A percentile compares a stretch with the other conserved stretches of the same genome.
Evolutionary conservation across 1,140 invertebrate genomes (phyloP).

Genomic region (Ptiloglossa arizonensis): DNA sequence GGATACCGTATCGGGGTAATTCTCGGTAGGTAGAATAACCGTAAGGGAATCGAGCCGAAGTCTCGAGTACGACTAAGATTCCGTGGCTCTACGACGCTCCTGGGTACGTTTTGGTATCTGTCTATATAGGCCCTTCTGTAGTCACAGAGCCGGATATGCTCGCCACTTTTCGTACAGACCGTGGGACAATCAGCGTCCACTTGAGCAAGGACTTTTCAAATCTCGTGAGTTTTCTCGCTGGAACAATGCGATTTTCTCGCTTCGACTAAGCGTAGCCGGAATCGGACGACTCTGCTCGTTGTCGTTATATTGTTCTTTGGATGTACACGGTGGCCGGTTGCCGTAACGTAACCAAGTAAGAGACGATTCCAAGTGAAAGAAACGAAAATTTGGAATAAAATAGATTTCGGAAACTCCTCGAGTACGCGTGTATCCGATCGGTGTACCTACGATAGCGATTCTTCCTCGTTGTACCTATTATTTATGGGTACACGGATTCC

Average conservation of each 20-base stretch:
- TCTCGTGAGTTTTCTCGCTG: conserved; percentile 38
- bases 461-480: too few relatives aligned
- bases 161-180: conserved; percentile 58
- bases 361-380: too few relatives aligned
- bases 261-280: background rate
- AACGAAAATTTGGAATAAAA: too few relatives aligned
- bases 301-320: background rate
- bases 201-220: conserved; percentile 52
- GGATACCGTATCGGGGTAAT: conserved; percentile 75
- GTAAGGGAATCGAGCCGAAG: conserved; percentile 75
- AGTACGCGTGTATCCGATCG: too few relatives aligned
- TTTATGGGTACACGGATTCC: too few relatives aligned
- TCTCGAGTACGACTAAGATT: conserved; percentile 75
- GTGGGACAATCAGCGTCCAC: conserved; percentile 56
- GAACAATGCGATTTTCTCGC: conserved; percentile 10
- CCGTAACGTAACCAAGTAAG: too few relatives aligned
- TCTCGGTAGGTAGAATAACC: conserved; percentile 77
- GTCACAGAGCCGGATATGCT: conserved; percentile 43
- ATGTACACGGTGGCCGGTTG: too few relatives aligned
- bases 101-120: conserved; percentile 77
- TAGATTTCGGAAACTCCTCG: too few relatives aligned
- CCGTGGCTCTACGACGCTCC: conserved; percentile 72
- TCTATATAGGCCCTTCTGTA: conserved; percentile 48
- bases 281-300: background rate
- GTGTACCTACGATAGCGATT: too few relatives aligned